Evolutionary conservation across 2,113 vertebrate genomes (phyloP).

Genomic region (Brachypodius melanocephalos): DNA sequence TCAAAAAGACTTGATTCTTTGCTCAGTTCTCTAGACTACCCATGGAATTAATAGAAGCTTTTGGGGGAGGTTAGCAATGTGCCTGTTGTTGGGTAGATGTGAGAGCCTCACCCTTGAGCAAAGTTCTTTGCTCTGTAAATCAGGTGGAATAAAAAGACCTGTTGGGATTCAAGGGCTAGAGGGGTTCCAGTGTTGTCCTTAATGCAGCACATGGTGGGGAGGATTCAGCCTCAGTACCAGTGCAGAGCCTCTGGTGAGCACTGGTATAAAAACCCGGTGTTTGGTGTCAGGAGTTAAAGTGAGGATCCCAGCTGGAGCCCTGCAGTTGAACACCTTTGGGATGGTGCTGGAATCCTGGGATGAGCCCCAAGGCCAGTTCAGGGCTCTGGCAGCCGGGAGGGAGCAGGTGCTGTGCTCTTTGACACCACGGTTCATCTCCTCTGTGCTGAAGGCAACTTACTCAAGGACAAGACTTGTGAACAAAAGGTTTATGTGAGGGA

Average conservation of each 20-base stretch:
- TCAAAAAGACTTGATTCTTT: neutral
- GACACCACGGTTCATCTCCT: neutral
- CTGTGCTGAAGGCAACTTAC: neutral
- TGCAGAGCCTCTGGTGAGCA: neutral
- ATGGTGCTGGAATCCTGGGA: neutral
- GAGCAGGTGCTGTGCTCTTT: neutral
- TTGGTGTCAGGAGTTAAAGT: accelerated
- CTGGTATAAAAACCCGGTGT: neutral
- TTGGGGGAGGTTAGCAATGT: neutral
- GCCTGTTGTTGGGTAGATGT: neutral
- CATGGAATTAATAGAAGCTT: neutral
- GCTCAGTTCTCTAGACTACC: neutral
- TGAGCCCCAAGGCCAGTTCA: neutral
- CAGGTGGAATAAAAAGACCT: neutral
- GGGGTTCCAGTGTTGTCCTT: neutral
- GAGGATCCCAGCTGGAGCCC: neutral
- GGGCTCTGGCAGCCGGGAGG: neutral
- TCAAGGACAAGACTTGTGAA: neutral
- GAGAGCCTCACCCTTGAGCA: neutral
- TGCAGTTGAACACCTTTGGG: neutral
- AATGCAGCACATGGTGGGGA: neutral
- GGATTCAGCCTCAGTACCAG: neutral
- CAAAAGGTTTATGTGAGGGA: neutral
- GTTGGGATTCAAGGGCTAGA: neutral
- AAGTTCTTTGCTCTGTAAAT: neutral